Evolutionary conservation across 2,113 vertebrate genomes (phyloP).

Genomic region (Peromyscus californicus): DNA sequence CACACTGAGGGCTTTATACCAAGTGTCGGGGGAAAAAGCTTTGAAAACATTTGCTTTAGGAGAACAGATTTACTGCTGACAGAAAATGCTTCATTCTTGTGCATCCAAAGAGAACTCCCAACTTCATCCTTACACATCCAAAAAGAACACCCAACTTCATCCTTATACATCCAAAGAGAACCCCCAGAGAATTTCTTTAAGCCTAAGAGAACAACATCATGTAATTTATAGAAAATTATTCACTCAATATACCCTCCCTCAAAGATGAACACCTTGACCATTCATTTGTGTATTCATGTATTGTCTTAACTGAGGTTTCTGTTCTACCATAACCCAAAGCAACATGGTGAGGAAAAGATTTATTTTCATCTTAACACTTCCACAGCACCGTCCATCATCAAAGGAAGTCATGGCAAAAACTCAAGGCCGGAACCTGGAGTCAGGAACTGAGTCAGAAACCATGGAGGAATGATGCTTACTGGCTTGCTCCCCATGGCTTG

Average conservation of each 20-base stretch:
- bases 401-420: not conserved
- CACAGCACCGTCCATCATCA: not conserved
- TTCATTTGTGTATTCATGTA: not conserved
- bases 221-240: not conserved
- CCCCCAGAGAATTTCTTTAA: not conserved
- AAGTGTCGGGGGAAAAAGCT: not conserved
- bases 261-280: not conserved
- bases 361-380: not conserved
- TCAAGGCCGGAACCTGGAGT: not conserved
- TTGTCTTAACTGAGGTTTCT: not conserved
- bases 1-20: not conserved
- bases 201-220: not conserved
- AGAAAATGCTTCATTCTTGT: not conserved
- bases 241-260: not conserved
- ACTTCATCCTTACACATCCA: not conserved
- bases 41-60: not conserved
- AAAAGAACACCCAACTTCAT: not conserved
- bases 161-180: not conserved
- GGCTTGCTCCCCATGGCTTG: not conserved
- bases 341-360: not conserved
- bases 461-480: fast-evolving
- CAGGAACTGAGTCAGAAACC: not conserved
- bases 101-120: not conserved
- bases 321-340: not conserved
- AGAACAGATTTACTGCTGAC: not conserved